Evolutionary conservation across 1,140 invertebrate genomes (phyloP).

Genomic region (Euura lappo): DNA sequence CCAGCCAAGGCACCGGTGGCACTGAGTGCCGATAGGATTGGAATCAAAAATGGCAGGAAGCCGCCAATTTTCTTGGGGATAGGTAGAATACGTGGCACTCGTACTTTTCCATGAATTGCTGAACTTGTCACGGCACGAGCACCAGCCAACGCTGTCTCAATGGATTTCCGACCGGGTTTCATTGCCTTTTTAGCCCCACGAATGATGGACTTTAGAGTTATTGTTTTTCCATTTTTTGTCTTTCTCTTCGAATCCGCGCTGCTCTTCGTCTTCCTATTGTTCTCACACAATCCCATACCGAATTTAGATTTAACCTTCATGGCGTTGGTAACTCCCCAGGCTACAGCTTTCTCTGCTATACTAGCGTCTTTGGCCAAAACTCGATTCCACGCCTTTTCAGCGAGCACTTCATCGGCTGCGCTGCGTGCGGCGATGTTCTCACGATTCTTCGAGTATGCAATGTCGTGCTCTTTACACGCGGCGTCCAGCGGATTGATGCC

Average conservation of each 20-base stretch:
- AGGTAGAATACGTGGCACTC: not conserved
- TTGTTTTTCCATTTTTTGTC: constrained; percentile 29
- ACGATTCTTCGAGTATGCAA: no score
- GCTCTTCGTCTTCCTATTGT: constrained; percentile 19
- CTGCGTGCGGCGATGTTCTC: no score
- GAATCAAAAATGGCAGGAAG: no score
- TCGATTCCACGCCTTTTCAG: constrained; percentile 35
- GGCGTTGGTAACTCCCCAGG: constrained; percentile 39
- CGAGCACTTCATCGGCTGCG: no score
- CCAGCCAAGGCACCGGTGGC: no score
- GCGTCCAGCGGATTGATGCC: no score
- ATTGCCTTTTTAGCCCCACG: constrained; percentile 13
- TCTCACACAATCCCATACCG: constrained; percentile 30
- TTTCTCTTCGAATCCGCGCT: not conserved
- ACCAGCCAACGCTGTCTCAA: not conserved
- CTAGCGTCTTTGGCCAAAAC: constrained; percentile 48
- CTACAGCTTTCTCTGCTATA: constrained; percentile 38
- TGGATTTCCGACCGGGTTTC: not conserved
- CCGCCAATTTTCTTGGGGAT: constrained; percentile 40
- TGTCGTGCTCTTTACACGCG: no score
- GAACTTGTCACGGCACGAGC: not conserved
- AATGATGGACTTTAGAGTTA: constrained; percentile 23
- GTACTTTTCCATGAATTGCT: not conserved
- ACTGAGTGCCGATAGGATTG: constrained; percentile 35
- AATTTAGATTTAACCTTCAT: constrained; percentile 45